Evolutionary conservation across 2,888 invertebrate genomes (phyloP).

Genomic region (Gastracanthus pulcherrimus): DNA sequence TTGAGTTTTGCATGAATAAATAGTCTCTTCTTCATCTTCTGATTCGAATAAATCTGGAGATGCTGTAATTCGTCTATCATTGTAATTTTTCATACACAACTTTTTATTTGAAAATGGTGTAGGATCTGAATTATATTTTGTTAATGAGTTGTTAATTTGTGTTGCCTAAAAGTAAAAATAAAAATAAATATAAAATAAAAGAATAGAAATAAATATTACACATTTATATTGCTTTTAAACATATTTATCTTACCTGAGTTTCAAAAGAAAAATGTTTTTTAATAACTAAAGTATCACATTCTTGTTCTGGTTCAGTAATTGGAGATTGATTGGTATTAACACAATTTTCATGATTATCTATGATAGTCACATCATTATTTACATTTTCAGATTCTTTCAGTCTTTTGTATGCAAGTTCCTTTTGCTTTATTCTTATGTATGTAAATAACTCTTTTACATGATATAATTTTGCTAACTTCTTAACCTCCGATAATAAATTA

Average conservation of each 20-base stretch:
- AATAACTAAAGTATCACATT: background rate
- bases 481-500: constrained; percentile 60
- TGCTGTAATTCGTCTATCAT: constrained; percentile 29
- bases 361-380: background rate
- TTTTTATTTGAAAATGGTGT: background rate
- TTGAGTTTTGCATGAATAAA: background rate
- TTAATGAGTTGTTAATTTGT: background rate
- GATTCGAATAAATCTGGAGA: constrained; percentile 66
- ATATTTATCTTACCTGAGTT: constrained; percentile 20
- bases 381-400: background rate
- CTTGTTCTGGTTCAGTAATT: background rate
- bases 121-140: constrained; percentile 9
- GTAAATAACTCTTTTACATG: constrained; percentile 66
- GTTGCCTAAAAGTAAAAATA: constrained; percentile 21
- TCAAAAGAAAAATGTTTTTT: background rate
- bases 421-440: constrained; percentile 64
- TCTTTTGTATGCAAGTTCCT: constrained; percentile 23
- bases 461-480: constrained; percentile 69
- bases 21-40: constrained; percentile 34
- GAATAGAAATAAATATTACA: background rate
- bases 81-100: background rate
- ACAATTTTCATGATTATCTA: background rate
- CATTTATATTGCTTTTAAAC: background rate
- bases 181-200: constrained; percentile 18
- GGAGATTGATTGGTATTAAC: background rate